Base-by-base conservation (phyloP, 2,888 invertebrate genomes). In the Pollenia angustigena region DNA sequence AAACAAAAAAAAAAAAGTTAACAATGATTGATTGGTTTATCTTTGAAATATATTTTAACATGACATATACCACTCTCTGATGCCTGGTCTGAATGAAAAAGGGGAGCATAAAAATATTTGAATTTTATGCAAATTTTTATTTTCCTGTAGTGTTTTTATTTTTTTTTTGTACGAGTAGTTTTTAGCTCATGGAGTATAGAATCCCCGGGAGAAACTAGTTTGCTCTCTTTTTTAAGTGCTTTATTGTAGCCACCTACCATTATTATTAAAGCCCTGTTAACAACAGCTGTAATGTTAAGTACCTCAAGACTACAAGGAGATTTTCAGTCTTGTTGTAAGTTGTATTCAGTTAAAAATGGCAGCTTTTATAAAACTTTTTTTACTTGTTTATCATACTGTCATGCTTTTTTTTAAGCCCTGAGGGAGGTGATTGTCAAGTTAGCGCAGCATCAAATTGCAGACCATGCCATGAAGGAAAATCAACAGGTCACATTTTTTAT, bases 381-480 rank as follows among this genome's bases (percentile, higher is more conserved):
- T 40, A 58, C 75, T 76, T 82, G 79, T 86, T 82, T 75, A 80
- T 80, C 83, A 86, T 83, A 60, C 78, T 81, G 72, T 78, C 81
- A 81, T 76, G 80, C 64, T 71, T 86, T 86, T 86, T 86, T 78
- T 88, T 56, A 85, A 81, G 86, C 88, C 90, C 90, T 88, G 87
- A 90, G 90, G 90, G 90, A 87, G 89, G 90, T 89, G 90, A 90
- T 90, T 90, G 90, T 89, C 90, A 90, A 90, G 90, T 90, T 90
- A 90, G 87, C 89, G 88, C 87, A 88, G 79, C 46, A 48, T 82
- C 48, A 68, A 52, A 68, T n/a, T 68, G 74, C 23, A 23, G 14
- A 46, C 18, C 32, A 48, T 42, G 8, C 18, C 32, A 48, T 42
- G 8, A 76, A n/a, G 44, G 12, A 56, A 52, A 50, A 62, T 14